Base-by-base conservation (phyloP, 2,797 vertebrate species). In the Microhierax caerulescens region DNA sequence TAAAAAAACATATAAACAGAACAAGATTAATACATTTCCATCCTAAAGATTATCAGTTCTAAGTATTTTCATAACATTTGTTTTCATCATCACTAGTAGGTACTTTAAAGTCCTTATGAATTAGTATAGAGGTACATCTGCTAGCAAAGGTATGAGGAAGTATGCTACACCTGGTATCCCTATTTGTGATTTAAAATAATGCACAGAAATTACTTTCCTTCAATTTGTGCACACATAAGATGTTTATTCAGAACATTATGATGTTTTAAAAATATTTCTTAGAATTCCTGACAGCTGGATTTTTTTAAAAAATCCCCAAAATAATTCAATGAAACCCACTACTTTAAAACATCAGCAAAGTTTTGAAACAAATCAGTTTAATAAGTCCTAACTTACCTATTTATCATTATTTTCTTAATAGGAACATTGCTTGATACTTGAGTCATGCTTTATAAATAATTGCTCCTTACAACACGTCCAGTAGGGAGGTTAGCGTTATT, bases 301-400 rank as follows among this genome's bases (percentile, higher is more conserved):
- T 80, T 75, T 83, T 30, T 3, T 0, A 39, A 54, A 54, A 74
- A 57, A 75, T 14, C 7, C 5, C 11, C 54, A 16, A 37, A 95
- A 56, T 9, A 89, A 79, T 75, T 85, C 3, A 76, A 34, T 78
- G 82, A 70, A 75, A 79, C 36, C 0, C 22, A 67, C 5, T n/a
- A 56, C 61, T 76, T 92, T 86, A 90, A 95, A 95, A 76, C 21
- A 61, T 22, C 27, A 69, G 13, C 4, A 36, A 61, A 78, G 37
- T 47, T 85, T 83, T 88, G 32, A 83, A 94, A 73, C 53, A 81
- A 70, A 93, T 80, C 43, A 88, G 15, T 82, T 88, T 86, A 91
- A 47, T 41, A 79, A 85, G 39, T 72, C 80, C 69, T 85, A 82
- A 82, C 34, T 69, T 73, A 88, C 5, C 28, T 73, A 88, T 5